phyloP scores from a whole-genome alignment of 1,140 invertebrate genomes.

The Caerostris darwini region DNA sequence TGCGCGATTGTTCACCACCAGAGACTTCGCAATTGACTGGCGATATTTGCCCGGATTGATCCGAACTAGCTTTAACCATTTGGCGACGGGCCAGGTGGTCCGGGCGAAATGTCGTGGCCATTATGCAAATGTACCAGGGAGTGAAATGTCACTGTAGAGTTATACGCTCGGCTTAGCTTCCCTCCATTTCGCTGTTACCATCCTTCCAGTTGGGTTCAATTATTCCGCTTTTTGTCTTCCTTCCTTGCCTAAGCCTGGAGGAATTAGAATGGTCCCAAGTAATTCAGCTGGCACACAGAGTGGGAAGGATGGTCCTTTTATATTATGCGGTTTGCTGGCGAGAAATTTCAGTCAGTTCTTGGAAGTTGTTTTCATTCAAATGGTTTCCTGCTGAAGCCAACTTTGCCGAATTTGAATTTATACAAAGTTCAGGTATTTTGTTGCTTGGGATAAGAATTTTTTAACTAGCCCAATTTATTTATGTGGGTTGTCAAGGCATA shows the following conservation, averaged over 20 bases:
- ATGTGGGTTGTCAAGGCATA: background rate
- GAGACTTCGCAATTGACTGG: constrained; percentile 9
- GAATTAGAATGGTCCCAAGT: constrained; percentile 23
- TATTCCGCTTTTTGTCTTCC: constrained; percentile 34
- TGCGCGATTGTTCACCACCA: background rate
- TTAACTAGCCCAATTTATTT: background rate
- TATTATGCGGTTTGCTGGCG: background rate
- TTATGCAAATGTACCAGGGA: constrained; percentile 42
- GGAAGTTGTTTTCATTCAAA: background rate
- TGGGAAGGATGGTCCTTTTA: background rate
- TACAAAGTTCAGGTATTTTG: background rate
- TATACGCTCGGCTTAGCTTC: background rate
- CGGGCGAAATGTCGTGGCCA: constrained; percentile 9
- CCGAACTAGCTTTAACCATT: background rate
- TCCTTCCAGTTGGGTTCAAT: constrained; percentile 5
- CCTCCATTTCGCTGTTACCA: background rate
- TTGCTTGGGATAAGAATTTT: background rate
- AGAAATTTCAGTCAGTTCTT: background rate
- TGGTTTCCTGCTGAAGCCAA: background rate
- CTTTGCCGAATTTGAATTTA: background rate
- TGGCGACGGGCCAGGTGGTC: constrained; percentile 40
- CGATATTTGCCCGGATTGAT: background rate
- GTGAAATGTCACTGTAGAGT: constrained; percentile 49
- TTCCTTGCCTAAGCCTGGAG: background rate
- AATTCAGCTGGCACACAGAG: background rate